Evolutionary conservation across 2,888 invertebrate species (phyloP), one percentile per base, ranked within the genome.

Genomic region (Volucella bombylans): DNA sequence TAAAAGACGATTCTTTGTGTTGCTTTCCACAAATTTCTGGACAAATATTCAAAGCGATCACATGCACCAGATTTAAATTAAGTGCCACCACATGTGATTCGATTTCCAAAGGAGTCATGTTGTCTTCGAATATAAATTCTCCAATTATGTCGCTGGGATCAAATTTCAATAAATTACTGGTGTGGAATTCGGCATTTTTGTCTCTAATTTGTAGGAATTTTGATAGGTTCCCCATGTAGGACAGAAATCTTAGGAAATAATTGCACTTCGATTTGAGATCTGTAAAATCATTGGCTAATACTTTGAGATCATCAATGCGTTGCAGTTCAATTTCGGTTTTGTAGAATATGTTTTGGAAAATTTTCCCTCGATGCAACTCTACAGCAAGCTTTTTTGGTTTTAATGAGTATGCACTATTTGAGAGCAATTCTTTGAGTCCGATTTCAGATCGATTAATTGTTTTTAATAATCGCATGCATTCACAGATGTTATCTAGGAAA

Each of bases 31-130:
- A 85, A 12, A 90, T 81, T 69, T 90, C 94, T 0, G 96, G 95
- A 87, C 95, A 96, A 88, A 95, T 95, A 90, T 95, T 96, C 3
- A 95, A 91, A 3, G 95, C 94, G 11, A 96, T 93, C 87, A 95
- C 95, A 87, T 96, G 95, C 62, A 95, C 94, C 68, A 96, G 92
- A 92, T 96, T 95, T 1, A 96, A 93, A 89, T 95, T 95, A 15
- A 96, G 90, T 87, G 94, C 94, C 43, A 93, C 93, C 80, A 96
- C 95, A 87, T 95, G 93, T 0, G 93, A 92, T 89, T 96, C 96
- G 74, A 96, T 93, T 88, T 94, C 93, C 2, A 94, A 92, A 0
- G 96, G 95, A 4, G 95, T 94, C 69, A 95, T 91, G 77, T 94
- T 93, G 87, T 94, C 93, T 79, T 94, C 93, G 88, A 95, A 95